phyloP scores from a whole-genome alignment of 2,888 invertebrate species.

The Drosophila planitibia region DNA sequence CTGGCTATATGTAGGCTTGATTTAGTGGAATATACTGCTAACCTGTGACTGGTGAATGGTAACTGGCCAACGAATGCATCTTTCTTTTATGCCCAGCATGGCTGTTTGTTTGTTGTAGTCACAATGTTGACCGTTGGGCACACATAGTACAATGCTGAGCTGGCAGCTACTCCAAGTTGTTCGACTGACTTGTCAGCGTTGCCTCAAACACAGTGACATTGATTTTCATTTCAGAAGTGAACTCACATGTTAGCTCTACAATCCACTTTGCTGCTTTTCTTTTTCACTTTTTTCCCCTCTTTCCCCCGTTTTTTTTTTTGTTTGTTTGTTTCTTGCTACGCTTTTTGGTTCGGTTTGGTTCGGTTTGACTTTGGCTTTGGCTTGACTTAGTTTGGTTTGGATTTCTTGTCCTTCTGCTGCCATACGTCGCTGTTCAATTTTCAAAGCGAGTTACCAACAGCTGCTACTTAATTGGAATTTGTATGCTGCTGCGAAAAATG shows the following conservation, averaged over 20 bases:
- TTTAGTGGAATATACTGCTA: background rate
- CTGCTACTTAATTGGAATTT: conserved; percentile 79
- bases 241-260: conserved; percentile 42
- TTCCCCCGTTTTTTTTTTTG: background rate
- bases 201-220: conserved; percentile 59
- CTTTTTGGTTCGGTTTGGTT: conserved; percentile 20
- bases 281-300: background rate
- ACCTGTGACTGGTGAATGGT: background rate
- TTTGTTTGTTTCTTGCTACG: background rate
- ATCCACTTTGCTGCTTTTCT: conserved; percentile 20
- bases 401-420: conserved; percentile 14
- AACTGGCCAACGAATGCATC: conserved; percentile 30
- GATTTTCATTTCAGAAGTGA: conserved; percentile 63
- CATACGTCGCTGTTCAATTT: conserved; percentile 63
- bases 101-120: conserved; percentile 43
- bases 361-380: conserved; percentile 7
- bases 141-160: conserved; percentile 17
- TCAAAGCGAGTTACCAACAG: conserved; percentile 67
- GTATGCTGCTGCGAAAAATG: conserved; percentile 67
- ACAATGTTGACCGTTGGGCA: conserved; percentile 45
- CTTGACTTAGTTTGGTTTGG: conserved; percentile 22
- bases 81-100: conserved; percentile 39
- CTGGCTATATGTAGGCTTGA: background rate
- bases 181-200: conserved; percentile 50
- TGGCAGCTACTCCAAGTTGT: conserved; percentile 7